Conservation (phyloP, 2,888 invertebrate genomes). For the Gari tellinella region DNA sequence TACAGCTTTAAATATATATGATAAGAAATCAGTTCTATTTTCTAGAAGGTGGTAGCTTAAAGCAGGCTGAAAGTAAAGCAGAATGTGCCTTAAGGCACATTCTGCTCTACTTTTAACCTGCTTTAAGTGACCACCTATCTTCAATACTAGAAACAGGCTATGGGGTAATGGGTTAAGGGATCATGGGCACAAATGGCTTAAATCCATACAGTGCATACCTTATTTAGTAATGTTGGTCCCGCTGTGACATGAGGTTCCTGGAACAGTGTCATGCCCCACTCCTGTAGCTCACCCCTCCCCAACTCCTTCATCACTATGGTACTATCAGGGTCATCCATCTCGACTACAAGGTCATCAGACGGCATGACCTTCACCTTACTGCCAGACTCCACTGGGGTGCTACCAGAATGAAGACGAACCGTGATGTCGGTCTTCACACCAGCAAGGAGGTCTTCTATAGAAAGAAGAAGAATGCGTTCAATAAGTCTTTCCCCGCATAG, state of each 20-base stretch:
- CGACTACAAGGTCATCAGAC: conserved; percentile 56
- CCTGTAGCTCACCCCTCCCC: conserved; percentile 30
- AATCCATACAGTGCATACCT: conserved; percentile 12
- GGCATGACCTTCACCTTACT: conserved; percentile 59
- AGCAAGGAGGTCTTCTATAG: conserved; percentile 65
- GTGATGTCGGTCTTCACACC: conserved; percentile 75
- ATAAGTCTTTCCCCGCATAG: not conserved
- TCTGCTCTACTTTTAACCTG: too few relatives aligned
- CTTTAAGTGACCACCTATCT: too few relatives aligned
- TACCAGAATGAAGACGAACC: conserved; percentile 75
- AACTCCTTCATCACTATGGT: conserved; percentile 30
- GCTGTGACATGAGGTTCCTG: conserved; percentile 41
- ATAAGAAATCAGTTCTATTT: too few relatives aligned
- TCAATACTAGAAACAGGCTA: too few relatives aligned
- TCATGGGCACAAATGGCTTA: too few relatives aligned
- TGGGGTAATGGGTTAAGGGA: too few relatives aligned
- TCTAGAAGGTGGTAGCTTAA: too few relatives aligned
- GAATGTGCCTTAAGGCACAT: too few relatives aligned
- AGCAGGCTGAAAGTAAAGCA: too few relatives aligned
- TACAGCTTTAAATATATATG: too few relatives aligned
- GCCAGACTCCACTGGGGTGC: conserved; percentile 84
- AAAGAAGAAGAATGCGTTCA: not conserved
- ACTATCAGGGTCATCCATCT: conserved; percentile 34
- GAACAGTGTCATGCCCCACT: conserved; percentile 53
- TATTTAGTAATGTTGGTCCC: conserved; percentile 37